A percentile compares a stretch with the other conserved stretches of the same genome.
Conservation (phyloP, 1,140 invertebrate genomes). For the Zophobas morio region DNA sequence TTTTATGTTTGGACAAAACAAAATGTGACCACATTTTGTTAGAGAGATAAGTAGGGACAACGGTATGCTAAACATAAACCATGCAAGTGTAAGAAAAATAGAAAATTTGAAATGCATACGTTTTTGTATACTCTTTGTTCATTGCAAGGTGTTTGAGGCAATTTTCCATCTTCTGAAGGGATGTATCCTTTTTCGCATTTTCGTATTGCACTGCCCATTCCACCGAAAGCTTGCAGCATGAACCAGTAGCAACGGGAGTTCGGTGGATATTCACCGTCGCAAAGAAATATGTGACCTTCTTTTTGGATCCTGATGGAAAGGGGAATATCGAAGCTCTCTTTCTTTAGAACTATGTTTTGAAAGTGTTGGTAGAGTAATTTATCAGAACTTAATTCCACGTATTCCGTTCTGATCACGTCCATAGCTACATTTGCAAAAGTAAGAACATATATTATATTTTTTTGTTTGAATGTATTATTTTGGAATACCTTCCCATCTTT, state of each 20-base stretch:
- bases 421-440: too few species aligned
- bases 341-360: too few species aligned
- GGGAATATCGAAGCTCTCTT: neutral
- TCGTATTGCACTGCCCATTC: neutral
- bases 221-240: neutral
- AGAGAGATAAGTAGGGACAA: neutral
- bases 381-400: too few species aligned
- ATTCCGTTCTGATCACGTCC: too few species aligned
- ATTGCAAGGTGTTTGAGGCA: neutral
- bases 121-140: neutral
- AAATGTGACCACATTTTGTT: neutral
- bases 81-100: neutral
- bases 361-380: too few species aligned
- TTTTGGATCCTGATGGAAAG: neutral
- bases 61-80: neutral
- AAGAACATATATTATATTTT: too few species aligned
- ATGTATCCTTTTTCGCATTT: neutral
- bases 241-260: neutral
- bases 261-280: neutral
- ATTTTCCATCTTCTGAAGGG: neutral
- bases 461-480: too few species aligned
- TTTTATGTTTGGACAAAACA: neutral
- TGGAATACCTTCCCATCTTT: too few species aligned
- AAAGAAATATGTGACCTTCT: neutral
- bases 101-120: neutral